Conservation (phyloP, 2,113 vertebrate species). For the Alouatta palliata region DNA sequence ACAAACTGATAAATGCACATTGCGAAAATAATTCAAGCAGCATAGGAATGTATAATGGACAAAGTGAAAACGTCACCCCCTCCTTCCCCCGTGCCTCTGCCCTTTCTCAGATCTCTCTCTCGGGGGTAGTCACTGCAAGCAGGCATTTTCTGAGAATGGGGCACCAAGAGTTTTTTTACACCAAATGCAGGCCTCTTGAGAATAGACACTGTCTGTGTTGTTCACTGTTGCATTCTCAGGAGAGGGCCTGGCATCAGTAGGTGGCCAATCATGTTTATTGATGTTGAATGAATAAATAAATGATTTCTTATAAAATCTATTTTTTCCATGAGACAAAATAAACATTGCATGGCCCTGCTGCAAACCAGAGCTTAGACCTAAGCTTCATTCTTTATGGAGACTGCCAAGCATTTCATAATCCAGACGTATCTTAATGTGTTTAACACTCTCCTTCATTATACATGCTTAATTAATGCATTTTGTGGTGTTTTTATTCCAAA, state of each 20-base stretch:
- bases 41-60: background rate
- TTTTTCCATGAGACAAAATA: background rate
- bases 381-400: background rate
- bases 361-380: background rate
- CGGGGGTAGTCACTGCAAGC: no score
- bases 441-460: background rate
- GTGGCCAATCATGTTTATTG: background rate
- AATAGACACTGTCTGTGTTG: background rate
- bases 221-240: background rate
- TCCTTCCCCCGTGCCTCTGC: fast-evolving
- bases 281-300: background rate
- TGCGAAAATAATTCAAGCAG: conserved; percentile 7
- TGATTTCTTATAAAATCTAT: background rate
- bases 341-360: background rate
- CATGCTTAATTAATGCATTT: background rate
- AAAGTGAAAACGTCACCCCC: background rate
- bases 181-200: background rate
- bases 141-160: background rate
- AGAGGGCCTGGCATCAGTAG: background rate
- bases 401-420: background rate
- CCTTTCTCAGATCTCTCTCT: background rate
- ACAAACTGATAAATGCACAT: conserved; percentile 31
- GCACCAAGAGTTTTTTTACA: background rate
- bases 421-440: background rate
- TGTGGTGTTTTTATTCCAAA: background rate